Evolutionary conservation across 2,113 vertebrate genomes (phyloP), one percentile per base, ranked within the genome.

Genomic region (Chitala chitala): DNA sequence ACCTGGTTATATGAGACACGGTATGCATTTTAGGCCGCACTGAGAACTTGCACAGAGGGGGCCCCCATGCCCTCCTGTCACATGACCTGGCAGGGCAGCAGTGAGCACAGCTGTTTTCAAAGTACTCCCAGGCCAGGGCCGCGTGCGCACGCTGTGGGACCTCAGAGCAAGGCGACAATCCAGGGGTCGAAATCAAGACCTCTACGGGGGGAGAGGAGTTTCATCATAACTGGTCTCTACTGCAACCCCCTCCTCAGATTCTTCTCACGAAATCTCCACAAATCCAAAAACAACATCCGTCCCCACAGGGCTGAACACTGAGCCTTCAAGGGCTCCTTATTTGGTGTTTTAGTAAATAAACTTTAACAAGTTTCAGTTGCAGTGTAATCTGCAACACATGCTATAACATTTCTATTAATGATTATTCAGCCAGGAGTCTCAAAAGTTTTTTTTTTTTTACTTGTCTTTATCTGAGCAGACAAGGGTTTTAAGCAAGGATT

Each of bases 51-150:
- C 50, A n/a, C 69, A 71, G 33, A 6, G 51, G n/a, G 31, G 33
- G 31, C 33, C 31, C 50, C 69, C 36, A 31, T 48, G 29, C 40
- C n/a, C 69, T 42, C 69, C 51, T 54, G 51, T 71, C 50, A 71
- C 15, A 33, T 71, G 69, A 55, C 22, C 53, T 71, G 69, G 69
- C 69, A 71, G n/a, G 4, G 33, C 2, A n/a, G n/a, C n/a, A 20
- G 48, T 6, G 20, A 0, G 33, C 13, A 33, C 51, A 56, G 51
- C 69, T 71, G 69, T 55, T 20, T n/a, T n/a, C n/a, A n/a, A n/a
- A n/a, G n/a, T n/a, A n/a, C n/a, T n/a, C n/a, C n/a, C n/a, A n/a
- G n/a, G n/a, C n/a, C n/a, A n/a, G n/a, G n/a, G n/a, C n/a, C n/a
- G n/a, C n/a, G n/a, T n/a, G n/a, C 29, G 6, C 6, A 63, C 31